Conservation (phyloP, 1,140 invertebrate species). For the Teleopsis dalmanni region DNA sequence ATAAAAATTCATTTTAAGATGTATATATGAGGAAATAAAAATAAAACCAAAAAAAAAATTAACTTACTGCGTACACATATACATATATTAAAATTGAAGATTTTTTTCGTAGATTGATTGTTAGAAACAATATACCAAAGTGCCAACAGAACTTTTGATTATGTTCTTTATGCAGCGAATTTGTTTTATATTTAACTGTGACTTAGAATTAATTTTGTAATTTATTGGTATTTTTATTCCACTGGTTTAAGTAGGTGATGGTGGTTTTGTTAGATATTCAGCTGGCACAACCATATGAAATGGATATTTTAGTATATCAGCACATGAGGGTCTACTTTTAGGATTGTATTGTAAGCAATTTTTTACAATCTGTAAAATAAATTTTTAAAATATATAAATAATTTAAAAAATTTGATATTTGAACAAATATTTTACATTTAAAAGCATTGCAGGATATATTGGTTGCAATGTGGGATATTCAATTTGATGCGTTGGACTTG, state of each 20-base stretch:
- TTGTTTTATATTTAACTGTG: too few relatives aligned
- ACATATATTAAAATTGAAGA: too few relatives aligned
- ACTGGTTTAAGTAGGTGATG: too few relatives aligned
- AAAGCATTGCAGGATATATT: constrained; percentile 35
- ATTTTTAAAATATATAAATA: not conserved
- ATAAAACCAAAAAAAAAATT: too few relatives aligned
- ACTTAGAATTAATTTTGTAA: too few relatives aligned
- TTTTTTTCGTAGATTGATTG: too few relatives aligned
- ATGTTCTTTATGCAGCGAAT: too few relatives aligned
- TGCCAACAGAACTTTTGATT: not conserved
- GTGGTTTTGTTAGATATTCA: constrained; percentile 27
- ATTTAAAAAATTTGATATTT: not conserved
- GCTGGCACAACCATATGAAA: constrained; percentile 48
- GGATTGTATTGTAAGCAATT: constrained; percentile 65
- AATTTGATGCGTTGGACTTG: constrained; percentile 66
- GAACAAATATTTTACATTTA: constrained; percentile 37
- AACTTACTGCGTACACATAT: too few relatives aligned
- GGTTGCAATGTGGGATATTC: constrained; percentile 54
- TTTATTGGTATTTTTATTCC: too few relatives aligned
- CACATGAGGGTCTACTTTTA: constrained; percentile 60
- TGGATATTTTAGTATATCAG: constrained; percentile 60
- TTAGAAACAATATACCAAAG: not conserved
- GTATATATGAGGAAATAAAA: too few relatives aligned
- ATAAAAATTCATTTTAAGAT: too few relatives aligned
- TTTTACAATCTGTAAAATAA: constrained; percentile 48